Percentiles rank a stretch among this genome's conserved stretches.
Conservation (phyloP, 1,140 invertebrate species). For the Drosophila punjabiensis region DNA sequence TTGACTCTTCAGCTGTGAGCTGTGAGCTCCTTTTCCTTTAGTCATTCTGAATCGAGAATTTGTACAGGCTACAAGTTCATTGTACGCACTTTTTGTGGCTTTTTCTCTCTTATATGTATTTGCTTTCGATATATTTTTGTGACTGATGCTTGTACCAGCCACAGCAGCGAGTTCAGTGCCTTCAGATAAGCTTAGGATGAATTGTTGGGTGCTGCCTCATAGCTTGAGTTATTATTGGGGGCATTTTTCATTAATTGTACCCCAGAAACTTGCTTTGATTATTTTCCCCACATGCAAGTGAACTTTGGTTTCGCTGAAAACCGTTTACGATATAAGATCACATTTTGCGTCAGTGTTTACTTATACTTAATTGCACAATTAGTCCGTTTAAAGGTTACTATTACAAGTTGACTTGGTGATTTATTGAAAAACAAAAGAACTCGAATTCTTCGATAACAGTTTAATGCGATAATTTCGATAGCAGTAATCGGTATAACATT, state of each 20-base stretch:
- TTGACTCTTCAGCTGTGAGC: conserved; percentile 1
- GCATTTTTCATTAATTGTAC: conserved; percentile 3
- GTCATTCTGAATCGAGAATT: conserved; percentile 34
- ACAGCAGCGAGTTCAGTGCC: conserved; percentile 27
- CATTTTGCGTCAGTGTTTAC: conserved; percentile 13
- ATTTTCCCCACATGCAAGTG: background rate
- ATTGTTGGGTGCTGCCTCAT: conserved; percentile 17
- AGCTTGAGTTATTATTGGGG: conserved; percentile 5
- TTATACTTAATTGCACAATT: conserved; percentile 11
- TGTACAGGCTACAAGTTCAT: conserved; percentile 39
- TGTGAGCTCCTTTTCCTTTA: conserved; percentile 28
- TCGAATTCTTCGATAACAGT: background rate
- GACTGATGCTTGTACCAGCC: background rate
- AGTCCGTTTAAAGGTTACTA: conserved; percentile 16
- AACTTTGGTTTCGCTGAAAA: conserved; percentile 20
- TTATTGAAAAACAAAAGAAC: too few species aligned
- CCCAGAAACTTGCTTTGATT: background rate
- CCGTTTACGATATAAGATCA: background rate
- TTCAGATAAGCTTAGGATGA: conserved; percentile 45
- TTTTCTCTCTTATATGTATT: conserved; percentile 5
- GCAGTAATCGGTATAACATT: background rate
- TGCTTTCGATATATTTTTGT: conserved; percentile 29
- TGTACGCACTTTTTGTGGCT: conserved; percentile 35
- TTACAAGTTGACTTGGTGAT: background rate
- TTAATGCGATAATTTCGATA: background rate